Base-by-base conservation (phyloP, 1,140 invertebrate species). In the Hycleus cichorii region DNA sequence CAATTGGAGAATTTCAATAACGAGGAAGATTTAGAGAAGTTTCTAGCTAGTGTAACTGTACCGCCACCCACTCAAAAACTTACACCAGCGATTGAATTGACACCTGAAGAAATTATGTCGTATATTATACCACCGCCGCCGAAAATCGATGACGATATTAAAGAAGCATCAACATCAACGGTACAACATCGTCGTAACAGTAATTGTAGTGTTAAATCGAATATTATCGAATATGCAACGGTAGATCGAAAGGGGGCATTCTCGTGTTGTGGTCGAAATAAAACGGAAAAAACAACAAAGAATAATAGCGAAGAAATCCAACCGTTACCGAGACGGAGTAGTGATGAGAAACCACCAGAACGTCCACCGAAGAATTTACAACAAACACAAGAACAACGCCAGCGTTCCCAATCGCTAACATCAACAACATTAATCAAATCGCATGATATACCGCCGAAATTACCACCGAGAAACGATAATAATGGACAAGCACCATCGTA, bases 41-140 rank as follows among this genome's bases (percentile, higher is more conserved):
- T 94, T 68, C 83, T 93, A 65, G 89, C 88, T 10, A 87, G 84
- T 64, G 84, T 93, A 27, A 86, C 86, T 18, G 83, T 93, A 47
- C 89, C 87, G 26, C 90, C 90, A 5, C 84, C 83, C 6, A 83
- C 83, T n/a, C 78, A 83, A 55, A 83, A 83, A 72, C 69, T 81
- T 4, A 77, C 80, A 1, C 82, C 84, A 26, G 83, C 84, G 10
- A 81, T 86, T 60, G 85, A 86, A 69, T 69, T 88, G 7, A 88
- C 86, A 0, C 85, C 85, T 1, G 85, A 89, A 72, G 85, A 90
- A 74, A 86, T 90, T 43, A 83, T 87, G 75, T 83, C 86, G 0
- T 88, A 86, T 57, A 90, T 90, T 39, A 90, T 90, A 68, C 89
- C 88, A 39, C 88, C 88, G 3, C 89, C 89, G 0, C 88, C 89